These are phyloP conservation scores for Carabus problematicus DNA, from an alignment of 2,888 invertebrate genomes.

Conservation along the genomic window DNA sequence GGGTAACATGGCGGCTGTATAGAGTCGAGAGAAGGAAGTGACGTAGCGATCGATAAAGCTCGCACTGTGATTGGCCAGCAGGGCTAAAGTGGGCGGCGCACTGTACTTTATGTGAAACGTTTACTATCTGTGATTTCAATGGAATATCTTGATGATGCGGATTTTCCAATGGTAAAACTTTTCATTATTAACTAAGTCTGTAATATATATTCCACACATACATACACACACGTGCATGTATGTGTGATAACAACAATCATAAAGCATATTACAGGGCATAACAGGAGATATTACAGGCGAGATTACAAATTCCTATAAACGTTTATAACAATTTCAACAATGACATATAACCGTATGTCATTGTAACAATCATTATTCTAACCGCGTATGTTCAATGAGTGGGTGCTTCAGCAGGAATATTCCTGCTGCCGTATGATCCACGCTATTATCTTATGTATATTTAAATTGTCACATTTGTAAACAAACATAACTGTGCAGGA, in stretches of 20 bases:
- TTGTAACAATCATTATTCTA: too few relatives aligned
- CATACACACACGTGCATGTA: neutral
- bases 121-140: constrained; percentile 56
- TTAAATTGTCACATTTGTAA: too few relatives aligned
- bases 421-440: neutral
- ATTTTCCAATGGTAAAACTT: constrained; percentile 41
- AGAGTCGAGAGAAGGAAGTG: constrained; percentile 55
- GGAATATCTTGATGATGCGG: constrained; percentile 47
- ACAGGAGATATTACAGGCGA: too few relatives aligned
- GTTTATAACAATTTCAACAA: too few relatives aligned
- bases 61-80: constrained; percentile 56
- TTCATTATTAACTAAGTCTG: too few relatives aligned
- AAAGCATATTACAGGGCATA: too few relatives aligned
- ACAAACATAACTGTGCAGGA: neutral
- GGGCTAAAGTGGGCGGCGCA: constrained; percentile 53
- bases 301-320: too few relatives aligned
- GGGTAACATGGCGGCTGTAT: constrained; percentile 57
- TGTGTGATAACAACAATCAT: too few relatives aligned
- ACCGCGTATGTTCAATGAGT: too few relatives aligned
- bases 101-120: constrained; percentile 52
- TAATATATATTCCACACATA: neutral
- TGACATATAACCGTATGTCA: too few relatives aligned
- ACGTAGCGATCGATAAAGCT: constrained; percentile 60
- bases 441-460: neutral
- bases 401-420: neutral